Conservation (phyloP, 2,888 invertebrate species). For the Papilio elwesi region DNA sequence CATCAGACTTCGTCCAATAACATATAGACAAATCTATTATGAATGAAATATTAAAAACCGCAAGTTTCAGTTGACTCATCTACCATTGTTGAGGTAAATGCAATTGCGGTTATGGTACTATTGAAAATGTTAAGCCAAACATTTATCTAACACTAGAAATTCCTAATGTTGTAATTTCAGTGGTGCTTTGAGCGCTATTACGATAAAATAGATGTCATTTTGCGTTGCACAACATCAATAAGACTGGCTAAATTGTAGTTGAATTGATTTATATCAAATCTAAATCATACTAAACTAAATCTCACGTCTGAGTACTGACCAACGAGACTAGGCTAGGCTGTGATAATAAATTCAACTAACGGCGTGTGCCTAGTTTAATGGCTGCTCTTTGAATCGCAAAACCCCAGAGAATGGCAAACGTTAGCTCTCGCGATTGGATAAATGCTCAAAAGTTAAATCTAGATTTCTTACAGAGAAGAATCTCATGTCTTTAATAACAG, state of each 20-base stretch:
- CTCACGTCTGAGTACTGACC: slow-evolving; percentile 21
- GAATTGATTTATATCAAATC: slow-evolving; percentile 20
- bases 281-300: slow-evolving; percentile 36
- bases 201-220: slow-evolving; percentile 13
- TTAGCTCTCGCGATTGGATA: slow-evolving; percentile 4
- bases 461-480: background rate
- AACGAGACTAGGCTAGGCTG: slow-evolving; percentile 11
- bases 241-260: slow-evolving; percentile 22
- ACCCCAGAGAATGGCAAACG: slow-evolving; percentile 18
- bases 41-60: too few relatives aligned
- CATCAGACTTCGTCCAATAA: background rate
- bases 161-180: slow-evolving; percentile 3
- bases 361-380: slow-evolving; percentile 26
- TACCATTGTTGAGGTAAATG: background rate
- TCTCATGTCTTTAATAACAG: background rate
- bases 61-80: background rate
- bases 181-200: background rate
- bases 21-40: background rate
- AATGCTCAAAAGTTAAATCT: slow-evolving; percentile 5
- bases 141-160: slow-evolving; percentile 8
- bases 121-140: slow-evolving; percentile 5
- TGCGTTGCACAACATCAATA: background rate
- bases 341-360: slow-evolving; percentile 33
- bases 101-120: slow-evolving; percentile 1
- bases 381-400: slow-evolving; percentile 24